Evolutionary conservation across 2,113 vertebrate species (phyloP).

Genomic region (Syngnathoides biaculeatus): DNA sequence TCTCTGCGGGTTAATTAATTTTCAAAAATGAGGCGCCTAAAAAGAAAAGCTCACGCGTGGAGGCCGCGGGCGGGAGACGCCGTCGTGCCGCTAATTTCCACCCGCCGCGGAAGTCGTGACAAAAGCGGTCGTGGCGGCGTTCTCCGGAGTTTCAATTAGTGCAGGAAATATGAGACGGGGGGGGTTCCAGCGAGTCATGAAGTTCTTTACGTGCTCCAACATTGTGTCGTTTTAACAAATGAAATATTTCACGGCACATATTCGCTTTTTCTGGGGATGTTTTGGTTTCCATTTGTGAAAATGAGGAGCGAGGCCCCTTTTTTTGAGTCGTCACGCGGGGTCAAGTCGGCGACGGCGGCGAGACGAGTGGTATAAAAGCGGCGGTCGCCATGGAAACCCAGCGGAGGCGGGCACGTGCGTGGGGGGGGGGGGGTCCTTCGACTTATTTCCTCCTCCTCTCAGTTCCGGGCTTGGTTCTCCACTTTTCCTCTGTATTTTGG

Average conservation of each 20-base stretch:
- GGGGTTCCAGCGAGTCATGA: background rate
- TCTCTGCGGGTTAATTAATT: slow-evolving; percentile 65
- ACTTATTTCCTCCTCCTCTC: background rate
- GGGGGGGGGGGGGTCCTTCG: no score
- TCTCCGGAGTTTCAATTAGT: slow-evolving; percentile 30
- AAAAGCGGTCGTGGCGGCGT: slow-evolving; percentile 1
- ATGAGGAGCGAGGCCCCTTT: no score
- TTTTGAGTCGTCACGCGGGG: no score
- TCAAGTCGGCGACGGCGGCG: no score
- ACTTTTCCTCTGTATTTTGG: slow-evolving; percentile 17
- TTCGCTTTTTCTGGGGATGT: no score
- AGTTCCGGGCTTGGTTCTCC: background rate
- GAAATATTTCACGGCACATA: no score
- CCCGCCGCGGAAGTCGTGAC: slow-evolving; percentile 25
- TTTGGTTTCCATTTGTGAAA: no score
- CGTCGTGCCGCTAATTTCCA: slow-evolving; percentile 25
- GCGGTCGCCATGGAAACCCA: background rate
- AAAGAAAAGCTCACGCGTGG: slow-evolving; percentile 12
- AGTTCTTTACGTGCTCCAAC: no score
- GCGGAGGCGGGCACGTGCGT: background rate
- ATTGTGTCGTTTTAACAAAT: no score
- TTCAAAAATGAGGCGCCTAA: slow-evolving; percentile 52
- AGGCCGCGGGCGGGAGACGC: no score
- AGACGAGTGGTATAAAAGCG: background rate
- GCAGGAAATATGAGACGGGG: slow-evolving; percentile 5